These are phyloP conservation scores for Clytia hemisphaerica DNA, from an alignment of 30 jellyfish, hydroid and myxozoan species.

Conservation along the genomic window DNA sequence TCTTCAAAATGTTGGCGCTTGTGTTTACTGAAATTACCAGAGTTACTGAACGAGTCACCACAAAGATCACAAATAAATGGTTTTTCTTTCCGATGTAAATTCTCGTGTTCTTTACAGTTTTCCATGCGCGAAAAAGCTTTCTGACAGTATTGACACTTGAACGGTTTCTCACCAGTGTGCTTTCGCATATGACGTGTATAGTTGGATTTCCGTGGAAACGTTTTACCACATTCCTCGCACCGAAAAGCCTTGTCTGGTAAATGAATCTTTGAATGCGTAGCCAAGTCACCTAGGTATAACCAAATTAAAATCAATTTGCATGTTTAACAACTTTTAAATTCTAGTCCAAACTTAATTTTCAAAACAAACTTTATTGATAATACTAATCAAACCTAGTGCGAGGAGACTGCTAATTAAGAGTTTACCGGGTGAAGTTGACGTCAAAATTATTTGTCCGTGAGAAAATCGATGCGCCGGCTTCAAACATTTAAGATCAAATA, in stretches of 20 bases:
- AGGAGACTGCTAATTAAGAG: too few species aligned
- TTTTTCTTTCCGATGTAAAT: slow-evolving; percentile 12
- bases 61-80: slow-evolving; percentile 15
- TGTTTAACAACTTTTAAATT: too few species aligned
- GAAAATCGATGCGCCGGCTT: too few species aligned
- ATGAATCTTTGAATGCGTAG: slow-evolving; percentile 18
- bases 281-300: too few species aligned
- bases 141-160: slow-evolving; percentile 20
- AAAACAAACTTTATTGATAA: too few species aligned
- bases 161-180: slow-evolving; percentile 36
- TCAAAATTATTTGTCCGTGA: too few species aligned
- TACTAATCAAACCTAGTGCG: too few species aligned
- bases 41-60: slow-evolving; percentile 10
- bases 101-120: slow-evolving; percentile 24
- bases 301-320: too few species aligned
- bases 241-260: background rate
- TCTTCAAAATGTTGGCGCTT: slow-evolving; percentile 4
- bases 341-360: too few species aligned
- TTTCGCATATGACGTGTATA: slow-evolving; percentile 18
- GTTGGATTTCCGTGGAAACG: slow-evolving; percentile 22
- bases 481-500: too few species aligned
- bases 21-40: slow-evolving; percentile 27
- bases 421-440: too few species aligned
- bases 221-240: slow-evolving; percentile 17
- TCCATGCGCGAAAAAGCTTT: slow-evolving; percentile 20